These are phyloP conservation scores for Drosophila tsacasi DNA, from an alignment of 1,140 invertebrate genomes.

Conservation along the genomic window DNA sequence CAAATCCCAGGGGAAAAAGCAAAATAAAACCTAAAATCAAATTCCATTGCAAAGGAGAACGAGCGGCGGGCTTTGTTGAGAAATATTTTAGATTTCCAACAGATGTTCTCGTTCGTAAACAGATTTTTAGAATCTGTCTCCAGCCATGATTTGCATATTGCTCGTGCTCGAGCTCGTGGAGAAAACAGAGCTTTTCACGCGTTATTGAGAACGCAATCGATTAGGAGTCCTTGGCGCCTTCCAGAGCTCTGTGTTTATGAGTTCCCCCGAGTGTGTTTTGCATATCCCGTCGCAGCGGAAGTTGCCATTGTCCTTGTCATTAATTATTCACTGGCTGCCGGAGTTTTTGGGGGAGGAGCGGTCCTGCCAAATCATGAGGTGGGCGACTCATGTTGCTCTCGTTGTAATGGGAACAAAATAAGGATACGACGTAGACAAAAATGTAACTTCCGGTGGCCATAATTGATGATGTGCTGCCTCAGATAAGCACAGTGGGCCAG, in stretches of 20 bases:
- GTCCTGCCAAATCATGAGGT: constrained; percentile 42
- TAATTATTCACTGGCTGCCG: constrained; percentile 63
- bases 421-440: constrained; percentile 64
- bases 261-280: constrained; percentile 39
- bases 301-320: constrained; percentile 49
- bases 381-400: constrained; percentile 30
- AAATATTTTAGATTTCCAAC: constrained; percentile 74
- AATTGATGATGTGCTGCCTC: constrained; percentile 73
- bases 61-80: constrained; percentile 24
- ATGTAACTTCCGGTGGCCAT: constrained; percentile 73
- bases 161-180: constrained; percentile 22
- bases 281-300: constrained; percentile 31
- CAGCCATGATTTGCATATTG: constrained; percentile 72
- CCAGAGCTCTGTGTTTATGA: constrained; percentile 29
- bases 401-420: constrained; percentile 61
- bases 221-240: constrained; percentile 12
- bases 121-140: constrained; percentile 73
- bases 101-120: constrained; percentile 75
- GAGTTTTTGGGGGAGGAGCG: background rate
- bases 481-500: constrained; percentile 22
- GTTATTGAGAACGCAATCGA: constrained; percentile 48
- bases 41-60: constrained; percentile 33
- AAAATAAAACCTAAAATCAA: constrained; percentile 67
- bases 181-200: constrained; percentile 36
- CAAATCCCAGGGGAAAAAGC: constrained; percentile 23